Evolutionary conservation across 1,140 invertebrate species (phyloP).

Genomic region (Pseudomyrmex sp.): DNA sequence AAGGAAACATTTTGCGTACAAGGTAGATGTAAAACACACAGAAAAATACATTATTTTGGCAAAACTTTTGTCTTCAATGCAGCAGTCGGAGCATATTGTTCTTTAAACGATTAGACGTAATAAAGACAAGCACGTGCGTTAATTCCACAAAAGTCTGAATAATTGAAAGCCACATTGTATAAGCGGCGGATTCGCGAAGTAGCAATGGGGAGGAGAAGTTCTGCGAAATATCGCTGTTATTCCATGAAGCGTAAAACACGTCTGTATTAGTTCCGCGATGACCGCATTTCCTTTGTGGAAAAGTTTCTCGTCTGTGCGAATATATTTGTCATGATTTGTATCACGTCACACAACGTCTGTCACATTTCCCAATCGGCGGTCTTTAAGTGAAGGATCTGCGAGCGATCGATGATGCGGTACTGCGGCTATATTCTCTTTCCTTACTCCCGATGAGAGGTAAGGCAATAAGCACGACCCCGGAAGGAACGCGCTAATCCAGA

Average conservation of each 20-base stretch:
- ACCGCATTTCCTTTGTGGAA: neutral
- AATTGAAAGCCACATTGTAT: neutral
- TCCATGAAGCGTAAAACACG: neutral
- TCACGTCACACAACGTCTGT: neutral
- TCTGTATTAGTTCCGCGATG: neutral
- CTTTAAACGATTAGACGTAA: neutral
- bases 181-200: neutral
- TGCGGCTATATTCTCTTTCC: neutral
- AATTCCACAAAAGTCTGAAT: neutral
- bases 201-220: neutral
- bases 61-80: no score
- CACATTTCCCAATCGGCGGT: neutral
- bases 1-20: neutral
- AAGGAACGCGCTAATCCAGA: slow-evolving; percentile 47
- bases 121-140: neutral
- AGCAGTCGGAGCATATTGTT: neutral
- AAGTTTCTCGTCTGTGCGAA: neutral
- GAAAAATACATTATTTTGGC: no score
- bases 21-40: neutral
- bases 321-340: slow-evolving; percentile 34
- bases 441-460: neutral
- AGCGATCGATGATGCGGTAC: neutral
- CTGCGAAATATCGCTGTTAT: neutral
- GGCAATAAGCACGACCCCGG: slow-evolving; percentile 30
- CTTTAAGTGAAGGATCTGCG: slow-evolving; percentile 15